Evolutionary conservation across 2,797 vertebrate species (phyloP), one percentile per base, ranked within the genome.

Genomic region (Tapera naevia): DNA sequence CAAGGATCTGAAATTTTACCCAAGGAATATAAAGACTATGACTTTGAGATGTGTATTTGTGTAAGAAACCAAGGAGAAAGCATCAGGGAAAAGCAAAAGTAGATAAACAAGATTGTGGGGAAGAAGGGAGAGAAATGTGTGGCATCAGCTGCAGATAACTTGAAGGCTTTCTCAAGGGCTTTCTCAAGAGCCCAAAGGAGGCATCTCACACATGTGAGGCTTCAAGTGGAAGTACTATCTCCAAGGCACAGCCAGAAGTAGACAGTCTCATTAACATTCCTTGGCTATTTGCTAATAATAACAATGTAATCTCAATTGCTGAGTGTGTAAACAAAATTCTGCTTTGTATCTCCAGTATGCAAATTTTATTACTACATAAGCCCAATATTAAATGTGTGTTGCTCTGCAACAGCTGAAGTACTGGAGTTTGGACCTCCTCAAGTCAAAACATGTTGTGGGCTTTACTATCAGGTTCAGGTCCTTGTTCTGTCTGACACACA

Each of bases 121-220:
- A 60, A 65, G 12, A 2, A 2, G 5, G 9, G 3, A 71, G 6
- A 72, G 8, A 71, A 32, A 72, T 0, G 0, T 24, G 1, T 24
- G 13, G 25, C 32, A 74, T 41, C 8, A 73, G 12, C 46, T 88
- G 32, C n/a, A 71, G 61, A 14, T 5, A 61, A 21, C 24, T 72
- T 4, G 1, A 56, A 83, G 43, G 23, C 9, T 86, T 88, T 82
- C 37, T 41, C 16, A 73, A 50, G 37, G 10, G 24, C 27, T 57
- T n/a, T n/a, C n/a, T n/a, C n/a, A n/a, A n/a, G n/a, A 78, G 28
- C 25, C 53, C 33, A 35, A 67, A 67, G 54, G 25, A 88, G 46
- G 18, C 15, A 50, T 18, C 21, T 39, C 14, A 37, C 35, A 41
- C 4, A 11, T 22, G 6, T 3, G 33, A 64, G 32, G 12, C 25